Evolutionary conservation across 2,797 vertebrate genomes (phyloP).

Genomic region (Loris lydekkerianus): DNA sequence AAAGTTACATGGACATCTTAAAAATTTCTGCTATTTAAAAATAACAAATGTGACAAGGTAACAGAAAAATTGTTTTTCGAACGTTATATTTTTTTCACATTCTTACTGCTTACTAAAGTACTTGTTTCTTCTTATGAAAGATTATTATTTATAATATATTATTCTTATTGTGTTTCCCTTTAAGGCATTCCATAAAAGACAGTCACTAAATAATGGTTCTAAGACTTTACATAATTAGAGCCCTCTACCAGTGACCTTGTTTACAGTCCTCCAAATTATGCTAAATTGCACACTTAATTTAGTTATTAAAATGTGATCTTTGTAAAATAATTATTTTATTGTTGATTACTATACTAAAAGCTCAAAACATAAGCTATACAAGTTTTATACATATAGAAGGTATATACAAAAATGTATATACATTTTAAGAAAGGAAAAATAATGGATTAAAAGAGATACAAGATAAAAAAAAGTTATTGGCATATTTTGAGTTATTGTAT

Average conservation of each 20-base stretch:
- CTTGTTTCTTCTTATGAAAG: not conserved
- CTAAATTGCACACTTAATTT: not conserved
- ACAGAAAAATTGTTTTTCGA: not conserved
- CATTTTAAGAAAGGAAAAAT: too few relatives aligned
- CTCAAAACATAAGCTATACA: not conserved
- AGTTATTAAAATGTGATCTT: not conserved
- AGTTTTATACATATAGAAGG: not conserved
- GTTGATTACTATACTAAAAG: not conserved
- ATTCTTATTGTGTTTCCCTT: not conserved
- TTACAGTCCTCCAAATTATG: slow-evolving; percentile 21
- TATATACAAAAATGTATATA: too few relatives aligned
- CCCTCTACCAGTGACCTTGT: not conserved
- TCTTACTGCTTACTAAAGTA: not conserved
- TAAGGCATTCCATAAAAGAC: not conserved
- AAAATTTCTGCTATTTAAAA: slow-evolving; percentile 10
- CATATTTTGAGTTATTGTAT: too few relatives aligned
- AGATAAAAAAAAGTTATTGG: too few relatives aligned
- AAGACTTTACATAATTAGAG: slow-evolving; percentile 11
- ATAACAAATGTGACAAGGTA: not conserved
- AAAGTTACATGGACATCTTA: not conserved
- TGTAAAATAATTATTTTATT: not conserved
- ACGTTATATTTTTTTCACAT: not conserved
- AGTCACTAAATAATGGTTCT: not conserved
- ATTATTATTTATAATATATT: not conserved
- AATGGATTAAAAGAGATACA: too few relatives aligned